phyloP scores from a whole-genome alignment of 2,113 vertebrate species.

The Festucalex cinctus region DNA sequence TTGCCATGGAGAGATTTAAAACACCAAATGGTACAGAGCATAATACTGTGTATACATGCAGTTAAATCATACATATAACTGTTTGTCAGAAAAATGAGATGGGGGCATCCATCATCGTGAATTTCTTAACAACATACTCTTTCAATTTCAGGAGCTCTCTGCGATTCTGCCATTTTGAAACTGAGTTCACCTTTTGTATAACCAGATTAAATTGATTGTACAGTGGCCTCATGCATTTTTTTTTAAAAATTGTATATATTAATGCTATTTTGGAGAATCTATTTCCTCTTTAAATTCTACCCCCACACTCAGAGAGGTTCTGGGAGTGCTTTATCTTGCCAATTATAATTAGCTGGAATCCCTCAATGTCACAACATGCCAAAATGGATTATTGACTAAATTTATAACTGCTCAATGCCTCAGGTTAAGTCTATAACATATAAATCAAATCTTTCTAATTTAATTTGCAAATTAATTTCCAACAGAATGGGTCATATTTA shows the following conservation, averaged over 20 bases:
- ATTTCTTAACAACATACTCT: background rate
- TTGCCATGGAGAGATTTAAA: too few relatives aligned
- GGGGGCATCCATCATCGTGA: too few relatives aligned
- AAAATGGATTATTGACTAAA: constrained; percentile 56
- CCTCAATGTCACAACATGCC: constrained; percentile 52
- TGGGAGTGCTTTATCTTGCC: constrained; percentile 23
- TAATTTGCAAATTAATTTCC: constrained; percentile 37
- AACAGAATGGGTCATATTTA: constrained; percentile 22
- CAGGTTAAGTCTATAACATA: constrained; percentile 47
- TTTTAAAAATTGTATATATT: background rate
- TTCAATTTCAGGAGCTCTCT: background rate
- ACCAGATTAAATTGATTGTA: background rate
- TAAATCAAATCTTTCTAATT: constrained; percentile 43
- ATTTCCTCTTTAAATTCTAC: constrained; percentile 11
- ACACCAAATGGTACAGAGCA: too few relatives aligned
- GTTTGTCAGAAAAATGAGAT: too few relatives aligned
- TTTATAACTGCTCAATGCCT: constrained; percentile 40
- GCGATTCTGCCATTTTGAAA: background rate
- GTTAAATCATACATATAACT: too few relatives aligned
- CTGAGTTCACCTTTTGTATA: background rate
- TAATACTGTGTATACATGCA: too few relatives aligned
- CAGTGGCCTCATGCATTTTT: background rate
- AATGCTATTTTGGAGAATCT: constrained; percentile 5
- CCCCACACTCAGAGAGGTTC: constrained; percentile 18
- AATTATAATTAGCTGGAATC: constrained; percentile 51